These are phyloP conservation scores for Helarctos malayanus DNA, from an alignment of 2,797 vertebrate genomes.

Conservation along the genomic window DNA sequence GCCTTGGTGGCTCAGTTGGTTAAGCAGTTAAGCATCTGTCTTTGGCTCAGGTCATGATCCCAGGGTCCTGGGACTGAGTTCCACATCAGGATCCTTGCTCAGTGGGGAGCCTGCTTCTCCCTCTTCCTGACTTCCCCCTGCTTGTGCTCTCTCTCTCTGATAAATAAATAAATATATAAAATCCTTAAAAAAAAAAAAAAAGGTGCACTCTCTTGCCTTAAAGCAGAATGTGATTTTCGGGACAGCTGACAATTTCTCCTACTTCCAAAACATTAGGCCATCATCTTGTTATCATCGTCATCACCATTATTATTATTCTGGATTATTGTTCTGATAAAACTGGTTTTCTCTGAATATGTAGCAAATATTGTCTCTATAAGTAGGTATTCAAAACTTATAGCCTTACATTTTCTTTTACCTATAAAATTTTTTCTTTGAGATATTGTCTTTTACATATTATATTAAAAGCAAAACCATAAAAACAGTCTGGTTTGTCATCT, in stretches of 20 bases:
- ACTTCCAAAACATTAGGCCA: background rate
- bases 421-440: background rate
- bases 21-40: background rate
- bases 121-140: background rate
- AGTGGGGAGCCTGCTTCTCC: background rate
- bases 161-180: background rate
- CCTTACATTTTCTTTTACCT: background rate
- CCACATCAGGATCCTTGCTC: too few relatives aligned
- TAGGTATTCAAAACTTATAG: background rate
- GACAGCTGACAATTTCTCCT: background rate
- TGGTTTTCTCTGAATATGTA: conserved; percentile 37
- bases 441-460: background rate
- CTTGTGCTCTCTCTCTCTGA: background rate
- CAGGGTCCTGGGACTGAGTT: too few relatives aligned
- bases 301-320: background rate
- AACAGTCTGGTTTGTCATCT: background rate
- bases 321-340: background rate
- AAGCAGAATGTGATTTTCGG: conserved; percentile 37
- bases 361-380: background rate
- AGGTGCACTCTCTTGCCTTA: background rate
- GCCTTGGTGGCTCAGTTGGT: background rate
- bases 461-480: conserved; percentile 12
- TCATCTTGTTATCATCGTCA: background rate
- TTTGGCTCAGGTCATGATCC: too few relatives aligned
- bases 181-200: background rate